Evolutionary conservation across 2,888 invertebrate genomes (phyloP).

Genomic region (Lasioglossum morio): DNA sequence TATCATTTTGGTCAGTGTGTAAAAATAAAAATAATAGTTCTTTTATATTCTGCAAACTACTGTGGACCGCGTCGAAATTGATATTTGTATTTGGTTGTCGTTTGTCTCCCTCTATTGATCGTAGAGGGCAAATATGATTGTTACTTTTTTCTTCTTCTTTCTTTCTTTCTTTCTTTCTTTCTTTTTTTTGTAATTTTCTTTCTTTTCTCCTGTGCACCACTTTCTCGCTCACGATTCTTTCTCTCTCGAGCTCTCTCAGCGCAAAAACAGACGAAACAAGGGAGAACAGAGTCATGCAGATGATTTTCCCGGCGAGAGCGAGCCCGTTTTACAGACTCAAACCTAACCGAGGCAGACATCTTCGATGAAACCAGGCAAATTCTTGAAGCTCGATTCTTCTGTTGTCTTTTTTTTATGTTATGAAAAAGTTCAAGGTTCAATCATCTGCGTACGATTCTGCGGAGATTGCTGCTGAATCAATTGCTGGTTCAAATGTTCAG

Average conservation of each 20-base stretch:
- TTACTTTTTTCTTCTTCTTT: conserved; percentile 23
- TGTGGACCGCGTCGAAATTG: conserved; percentile 80
- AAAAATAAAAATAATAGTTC: conserved; percentile 78
- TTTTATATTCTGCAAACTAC: conserved; percentile 79
- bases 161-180: background rate
- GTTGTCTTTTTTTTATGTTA: background rate
- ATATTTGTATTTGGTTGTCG: conserved; percentile 73
- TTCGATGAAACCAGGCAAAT: conserved; percentile 6
- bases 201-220: conserved; percentile 13
- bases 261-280: conserved; percentile 47
- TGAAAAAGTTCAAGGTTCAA: conserved; percentile 12
- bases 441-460: conserved; percentile 54
- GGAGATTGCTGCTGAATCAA: conserved; percentile 34
- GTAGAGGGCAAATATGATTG: conserved; percentile 31
- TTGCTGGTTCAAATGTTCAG: conserved; percentile 27
- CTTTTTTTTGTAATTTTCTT: background rate
- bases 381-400: conserved; percentile 14
- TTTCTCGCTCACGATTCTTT: conserved; percentile 5
- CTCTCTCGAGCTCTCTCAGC: conserved; percentile 33
- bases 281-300: conserved; percentile 43
- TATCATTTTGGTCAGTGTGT: conserved; percentile 71
- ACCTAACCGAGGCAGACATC: conserved; percentile 19
- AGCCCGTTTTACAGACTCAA: conserved; percentile 3
- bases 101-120: conserved; percentile 52
- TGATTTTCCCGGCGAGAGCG: conserved; percentile 36